Conservation (phyloP, 2,797 vertebrate genomes). For the Rhincodon typus region DNA sequence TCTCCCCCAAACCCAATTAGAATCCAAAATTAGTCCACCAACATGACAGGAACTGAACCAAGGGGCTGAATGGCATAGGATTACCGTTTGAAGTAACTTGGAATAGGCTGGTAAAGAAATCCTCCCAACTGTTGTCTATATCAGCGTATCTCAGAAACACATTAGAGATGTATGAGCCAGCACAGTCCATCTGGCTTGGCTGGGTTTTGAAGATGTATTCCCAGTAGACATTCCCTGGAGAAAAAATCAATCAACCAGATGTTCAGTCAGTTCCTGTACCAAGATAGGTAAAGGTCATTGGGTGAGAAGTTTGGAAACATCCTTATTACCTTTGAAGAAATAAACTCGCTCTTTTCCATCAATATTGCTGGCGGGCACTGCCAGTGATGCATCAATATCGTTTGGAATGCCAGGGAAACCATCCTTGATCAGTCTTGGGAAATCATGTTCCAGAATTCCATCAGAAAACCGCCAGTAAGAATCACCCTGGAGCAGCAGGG, state of each 20-base stretch:
- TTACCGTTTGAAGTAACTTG: not conserved
- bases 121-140: not conserved
- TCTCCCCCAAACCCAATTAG: too few species aligned
- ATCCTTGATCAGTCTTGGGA: not conserved
- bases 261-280: too few species aligned
- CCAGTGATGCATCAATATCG: not conserved
- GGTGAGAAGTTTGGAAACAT: not conserved
- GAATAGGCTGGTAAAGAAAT: not conserved
- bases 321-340: slow-evolving; percentile 10
- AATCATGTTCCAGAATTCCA: not conserved
- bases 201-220: not conserved
- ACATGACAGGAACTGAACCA: not conserved
- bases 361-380: not conserved
- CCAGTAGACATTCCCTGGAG: not conserved
- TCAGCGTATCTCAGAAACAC: not conserved
- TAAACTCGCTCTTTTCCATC: not conserved
- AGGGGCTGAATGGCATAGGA: not conserved
- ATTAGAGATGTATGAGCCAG: not conserved
- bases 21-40: too few species aligned
- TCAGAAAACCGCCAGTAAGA: slow-evolving; percentile 13
- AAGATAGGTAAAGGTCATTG: not conserved
- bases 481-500: not conserved
- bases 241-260: not conserved
- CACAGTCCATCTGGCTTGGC: not conserved
- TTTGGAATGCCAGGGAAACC: slow-evolving; percentile 4